Base-by-base conservation (phyloP, 2,113 vertebrate genomes). In the Vulpes ferrilata region DNA sequence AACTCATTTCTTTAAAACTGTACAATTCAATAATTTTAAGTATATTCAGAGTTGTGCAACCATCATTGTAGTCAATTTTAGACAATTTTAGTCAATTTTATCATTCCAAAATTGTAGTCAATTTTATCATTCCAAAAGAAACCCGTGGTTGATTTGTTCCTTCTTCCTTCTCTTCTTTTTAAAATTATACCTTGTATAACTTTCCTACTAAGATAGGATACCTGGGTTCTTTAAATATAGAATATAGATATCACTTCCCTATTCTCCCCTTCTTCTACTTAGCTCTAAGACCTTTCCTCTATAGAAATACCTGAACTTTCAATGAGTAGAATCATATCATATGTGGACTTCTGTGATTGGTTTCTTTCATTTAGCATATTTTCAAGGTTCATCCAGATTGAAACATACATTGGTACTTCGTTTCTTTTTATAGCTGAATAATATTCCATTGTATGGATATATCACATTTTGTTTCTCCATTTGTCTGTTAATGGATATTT, bases 391-490 rank as follows among this genome's bases (percentile, higher is more conserved):
- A 94, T 92, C 27, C 79, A 94, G 80, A 65, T 87, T 93, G 53
- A 80, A 71, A 65, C 32, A 82, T 83, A 19, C 82, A 80, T 55
- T 25, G 11, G 13, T 83, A 82, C 16, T 90, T 93, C 32, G 65
- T 88, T 96, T 3, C 53, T 97, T 95, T 95, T 92, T 93, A 93
- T 60, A 38, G 59, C 20, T 89, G 73, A 87, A n/a, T 94, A 90
- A 95, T 60, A 90, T 48, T 86, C 65, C 23, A 60, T 67, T 92
- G 11, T 67, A 32, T 57, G 22, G 10, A 60, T 89, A 73, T n/a
- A 83, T 53, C 19, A 93, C 8, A 84, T 94, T 96, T 96, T 76
- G 38, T 87, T 89, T 69, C 90, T 62, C 27, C 32, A 93, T 59
- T 96, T n/a, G 64, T 76, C 35, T 88, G 60, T 51, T 78, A 4